Evolutionary conservation across 2,113 vertebrate species (phyloP).

Genomic region (Phrynocephalus versicolor): DNA sequence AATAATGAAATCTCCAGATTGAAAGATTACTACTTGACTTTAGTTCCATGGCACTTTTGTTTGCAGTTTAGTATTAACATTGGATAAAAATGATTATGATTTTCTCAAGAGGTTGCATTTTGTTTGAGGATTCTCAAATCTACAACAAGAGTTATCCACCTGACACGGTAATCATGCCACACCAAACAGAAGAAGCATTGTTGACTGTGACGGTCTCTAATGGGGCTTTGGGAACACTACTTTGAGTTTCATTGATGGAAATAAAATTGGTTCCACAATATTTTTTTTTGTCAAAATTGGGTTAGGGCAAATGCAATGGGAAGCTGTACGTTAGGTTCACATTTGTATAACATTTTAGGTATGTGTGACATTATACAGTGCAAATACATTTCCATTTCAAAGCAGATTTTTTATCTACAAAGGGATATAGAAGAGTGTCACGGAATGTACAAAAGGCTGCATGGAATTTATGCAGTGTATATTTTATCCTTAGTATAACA

Average conservation of each 20-base stretch:
- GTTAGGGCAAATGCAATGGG: background rate
- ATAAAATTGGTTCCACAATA: background rate
- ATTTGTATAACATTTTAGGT: constrained; percentile 56
- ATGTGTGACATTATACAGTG: constrained; percentile 63
- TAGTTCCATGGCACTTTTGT: background rate
- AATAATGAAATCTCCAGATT: background rate
- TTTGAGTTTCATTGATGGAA: background rate
- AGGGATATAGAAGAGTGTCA: constrained; percentile 42
- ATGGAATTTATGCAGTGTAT: constrained; percentile 36
- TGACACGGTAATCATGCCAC: background rate
- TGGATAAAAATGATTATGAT: background rate
- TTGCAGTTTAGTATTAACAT: background rate
- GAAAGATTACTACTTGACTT: background rate
- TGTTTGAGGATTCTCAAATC: background rate
- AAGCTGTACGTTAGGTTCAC: constrained; percentile 50
- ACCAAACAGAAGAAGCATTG: background rate
- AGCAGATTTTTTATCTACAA: constrained; percentile 56
- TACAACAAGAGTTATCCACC: background rate
- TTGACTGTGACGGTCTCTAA: background rate
- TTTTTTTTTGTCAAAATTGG: constrained; percentile 26
- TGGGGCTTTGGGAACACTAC: background rate
- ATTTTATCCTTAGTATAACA: constrained; percentile 21
- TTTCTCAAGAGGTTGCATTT: background rate
- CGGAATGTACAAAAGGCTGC: background rate
- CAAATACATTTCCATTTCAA: constrained; percentile 69